Evolutionary conservation across 2,888 invertebrate species (phyloP).

Genomic region (Amblyjoppa proteus): DNA sequence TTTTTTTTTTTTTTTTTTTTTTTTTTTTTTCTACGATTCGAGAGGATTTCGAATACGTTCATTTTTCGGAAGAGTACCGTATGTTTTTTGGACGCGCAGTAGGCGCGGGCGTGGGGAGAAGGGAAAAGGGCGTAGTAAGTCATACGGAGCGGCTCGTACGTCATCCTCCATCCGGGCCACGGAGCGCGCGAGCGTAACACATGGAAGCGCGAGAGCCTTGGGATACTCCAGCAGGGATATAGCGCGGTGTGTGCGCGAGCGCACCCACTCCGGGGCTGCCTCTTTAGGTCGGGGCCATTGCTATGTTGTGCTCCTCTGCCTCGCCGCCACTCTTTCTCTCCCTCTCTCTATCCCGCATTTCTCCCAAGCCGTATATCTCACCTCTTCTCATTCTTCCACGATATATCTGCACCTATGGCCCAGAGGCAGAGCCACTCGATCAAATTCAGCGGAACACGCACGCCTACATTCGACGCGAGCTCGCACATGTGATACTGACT

Average conservation of each 20-base stretch:
- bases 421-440: constrained; percentile 77
- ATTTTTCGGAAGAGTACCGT: constrained; percentile 68
- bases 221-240: constrained; percentile 65
- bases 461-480: constrained; percentile 75
- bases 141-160: constrained; percentile 83
- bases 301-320: constrained; percentile 70
- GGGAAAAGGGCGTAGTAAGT: constrained; percentile 84
- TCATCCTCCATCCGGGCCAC: constrained; percentile 83
- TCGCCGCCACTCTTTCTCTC: constrained; percentile 63
- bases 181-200: constrained; percentile 78
- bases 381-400: constrained; percentile 45
- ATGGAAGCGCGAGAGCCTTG: constrained; percentile 76
- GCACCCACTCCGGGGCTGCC: constrained; percentile 80
- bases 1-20: background rate
- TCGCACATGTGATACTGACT: constrained; percentile 57
- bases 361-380: constrained; percentile 28
- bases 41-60: constrained; percentile 33
- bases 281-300: constrained; percentile 78
- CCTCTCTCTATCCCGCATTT: constrained; percentile 43
- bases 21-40: background rate
- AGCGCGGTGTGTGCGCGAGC: constrained; percentile 72
- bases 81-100: constrained; percentile 82
- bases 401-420: constrained; percentile 65
- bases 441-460: constrained; percentile 77
- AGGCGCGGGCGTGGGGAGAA: constrained; percentile 81